Conservation (phyloP, 2,888 invertebrate species). For the Acrocyrtus sp. region DNA sequence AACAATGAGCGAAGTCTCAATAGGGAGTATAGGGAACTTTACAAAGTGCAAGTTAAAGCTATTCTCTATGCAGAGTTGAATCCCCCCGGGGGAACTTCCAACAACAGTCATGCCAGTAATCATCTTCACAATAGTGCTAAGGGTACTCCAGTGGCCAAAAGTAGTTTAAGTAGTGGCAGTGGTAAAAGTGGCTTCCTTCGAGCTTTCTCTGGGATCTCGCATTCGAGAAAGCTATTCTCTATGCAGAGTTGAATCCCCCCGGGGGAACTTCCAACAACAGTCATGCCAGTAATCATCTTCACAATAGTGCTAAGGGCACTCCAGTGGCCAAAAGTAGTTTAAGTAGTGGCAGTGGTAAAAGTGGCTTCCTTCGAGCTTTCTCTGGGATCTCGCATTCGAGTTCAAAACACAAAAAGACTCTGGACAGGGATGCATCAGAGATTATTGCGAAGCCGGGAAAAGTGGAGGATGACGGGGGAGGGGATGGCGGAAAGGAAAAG, state of each 20-base stretch:
- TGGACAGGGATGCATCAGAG: background rate
- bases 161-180: constrained; percentile 23
- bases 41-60: constrained; percentile 81
- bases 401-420: background rate
- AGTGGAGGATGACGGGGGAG: constrained; percentile 1
- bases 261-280: constrained; percentile 17
- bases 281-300: constrained; percentile 16
- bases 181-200: constrained; percentile 23
- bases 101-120: constrained; percentile 16
- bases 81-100: constrained; percentile 21
- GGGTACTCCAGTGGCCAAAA: constrained; percentile 27
- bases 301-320: constrained; percentile 4
- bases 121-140: constrained; percentile 17
- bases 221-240: constrained; percentile 74
- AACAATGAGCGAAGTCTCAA: constrained; percentile 76
- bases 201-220: constrained; percentile 41
- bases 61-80: constrained; percentile 65
- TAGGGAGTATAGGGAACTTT: constrained; percentile 88
- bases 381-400: constrained; percentile 30
- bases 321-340: constrained; percentile 36
- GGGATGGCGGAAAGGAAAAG: constrained; percentile 1
- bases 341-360: constrained; percentile 7
- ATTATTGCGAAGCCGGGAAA: too few relatives aligned
- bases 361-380: constrained; percentile 42
- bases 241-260: constrained; percentile 25